Evolutionary conservation across 2,888 invertebrate genomes (phyloP), one percentile per base, ranked within the genome.

Genomic region (Trichogramma evanescens): DNA sequence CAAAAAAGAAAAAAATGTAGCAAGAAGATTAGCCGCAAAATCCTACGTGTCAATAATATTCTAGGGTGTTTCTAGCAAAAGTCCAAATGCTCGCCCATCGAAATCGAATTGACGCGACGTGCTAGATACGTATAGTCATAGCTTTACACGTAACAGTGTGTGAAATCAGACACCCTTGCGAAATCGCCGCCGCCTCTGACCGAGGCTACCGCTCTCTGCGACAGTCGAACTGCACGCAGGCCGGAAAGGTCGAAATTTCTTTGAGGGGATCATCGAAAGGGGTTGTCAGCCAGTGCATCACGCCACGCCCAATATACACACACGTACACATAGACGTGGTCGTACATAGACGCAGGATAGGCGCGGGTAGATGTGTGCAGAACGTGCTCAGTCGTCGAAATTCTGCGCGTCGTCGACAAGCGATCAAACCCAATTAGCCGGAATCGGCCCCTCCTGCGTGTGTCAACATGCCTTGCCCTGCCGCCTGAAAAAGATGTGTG

Each of bases 401-500:
- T 55, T 42, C 58, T 48, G 10, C 7, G 50, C 53, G 59, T 57
- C 61, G 49, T 52, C 46, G 26, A 26, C 26, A 26, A 26, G 26
- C 61, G 63, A 64, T 64, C 63, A 61, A 64, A 64, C 59, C 63
- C 63, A 64, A 64, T 64, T 64, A 64, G 51, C 10, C 50, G 26
- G 26, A 26, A 26, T 26, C 26, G 55, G 59, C 53, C 57, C 57
- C 61, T 58, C 13, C 26, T 26, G 26, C 26, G 54, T 39, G 40
- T 58, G 55, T 60, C 60, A 60, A 63, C 55, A 56, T 7, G 8
- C 38, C 26, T 26, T 26, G 26, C 26, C 26, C 26, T 26, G 26
- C 26, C 26, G 26, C 26, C 26, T 26, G 26, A 26, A 26, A 26
- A 26, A 26, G 26, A 26, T 26, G 26, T 26, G 26, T 26, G 26